A percentile compares a stretch with the other conserved stretches of the same genome.
These are phyloP conservation scores for Cosmia trapezina DNA, from an alignment of 2,888 invertebrate genomes.

Conservation along the genomic window DNA sequence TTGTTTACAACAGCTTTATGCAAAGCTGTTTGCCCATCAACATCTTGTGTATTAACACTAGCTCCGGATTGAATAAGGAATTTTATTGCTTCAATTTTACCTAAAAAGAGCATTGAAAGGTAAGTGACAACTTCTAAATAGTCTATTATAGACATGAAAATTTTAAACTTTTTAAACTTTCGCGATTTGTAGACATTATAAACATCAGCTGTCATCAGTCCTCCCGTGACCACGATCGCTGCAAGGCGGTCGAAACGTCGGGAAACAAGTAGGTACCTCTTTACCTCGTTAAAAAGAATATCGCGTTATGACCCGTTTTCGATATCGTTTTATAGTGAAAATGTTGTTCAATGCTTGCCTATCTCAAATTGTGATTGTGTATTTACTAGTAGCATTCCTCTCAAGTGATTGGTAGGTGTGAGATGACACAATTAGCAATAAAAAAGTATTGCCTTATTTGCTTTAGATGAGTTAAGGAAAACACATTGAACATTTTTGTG, in stretches of 20 bases:
- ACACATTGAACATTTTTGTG: constrained; percentile 12
- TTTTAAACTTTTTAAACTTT: too few relatives aligned
- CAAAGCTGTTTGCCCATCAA: constrained; percentile 95
- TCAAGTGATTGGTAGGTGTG: constrained; percentile 18
- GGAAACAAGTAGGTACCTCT: too few relatives aligned
- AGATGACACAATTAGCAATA: constrained; percentile 40
- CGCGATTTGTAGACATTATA: too few relatives aligned
- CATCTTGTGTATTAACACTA: constrained; percentile 91
- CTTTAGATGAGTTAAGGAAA: constrained; percentile 3
- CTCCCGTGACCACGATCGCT: too few relatives aligned
- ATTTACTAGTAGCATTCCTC: constrained; percentile 19
- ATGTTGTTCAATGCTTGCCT: constrained; percentile 27
- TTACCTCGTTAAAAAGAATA: too few relatives aligned
- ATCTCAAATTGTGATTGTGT: constrained; percentile 37
- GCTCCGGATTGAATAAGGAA: constrained; percentile 92
- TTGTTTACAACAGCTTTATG: constrained; percentile 93
- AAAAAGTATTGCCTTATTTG: constrained; percentile 36
- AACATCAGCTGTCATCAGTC: too few relatives aligned
- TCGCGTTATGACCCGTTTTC: too few relatives aligned
- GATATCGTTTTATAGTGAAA: too few relatives aligned
- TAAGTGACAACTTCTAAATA: constrained; percentile 6
- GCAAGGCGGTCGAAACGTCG: too few relatives aligned
- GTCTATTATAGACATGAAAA: constrained; percentile 9
- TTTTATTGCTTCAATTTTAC: constrained; percentile 92
- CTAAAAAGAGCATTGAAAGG: constrained; percentile 76